Percentiles rank a stretch among this genome's conserved stretches.
Evolutionary conservation across 2,888 invertebrate species (phyloP).

Genomic region (Drosophila mayaguana): DNA sequence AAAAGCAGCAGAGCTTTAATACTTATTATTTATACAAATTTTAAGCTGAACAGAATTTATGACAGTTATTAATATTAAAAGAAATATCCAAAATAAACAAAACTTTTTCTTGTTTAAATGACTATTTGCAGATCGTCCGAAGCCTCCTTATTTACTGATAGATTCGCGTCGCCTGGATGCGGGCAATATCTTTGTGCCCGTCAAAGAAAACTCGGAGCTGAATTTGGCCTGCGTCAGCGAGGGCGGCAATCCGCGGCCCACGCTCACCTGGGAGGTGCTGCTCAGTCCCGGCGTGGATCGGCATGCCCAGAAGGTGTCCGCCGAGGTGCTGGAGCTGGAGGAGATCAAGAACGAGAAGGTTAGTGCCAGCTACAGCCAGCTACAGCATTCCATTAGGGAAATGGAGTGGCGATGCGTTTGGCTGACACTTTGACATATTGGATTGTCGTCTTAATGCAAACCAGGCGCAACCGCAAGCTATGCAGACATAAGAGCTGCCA

Average conservation of each 20-base stretch:
- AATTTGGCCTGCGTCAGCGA: constrained; percentile 94
- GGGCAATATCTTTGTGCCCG: constrained; percentile 94
- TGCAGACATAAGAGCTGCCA: constrained; percentile 20
- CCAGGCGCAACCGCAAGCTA: constrained; percentile 35
- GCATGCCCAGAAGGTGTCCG: constrained; percentile 86
- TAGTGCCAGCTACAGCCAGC: constrained; percentile 19
- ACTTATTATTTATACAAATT: too few relatives aligned
- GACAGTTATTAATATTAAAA: too few relatives aligned
- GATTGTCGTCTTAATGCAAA: constrained; percentile 42
- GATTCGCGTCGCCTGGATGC: constrained; percentile 94
- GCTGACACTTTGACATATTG: constrained; percentile 57
- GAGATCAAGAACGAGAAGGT: constrained; percentile 85
- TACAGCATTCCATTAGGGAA: constrained; percentile 12
- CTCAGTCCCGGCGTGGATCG: constrained; percentile 87
- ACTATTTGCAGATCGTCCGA: constrained; percentile 89
- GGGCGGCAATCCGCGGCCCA: constrained; percentile 90
- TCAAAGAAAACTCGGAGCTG: constrained; percentile 93
- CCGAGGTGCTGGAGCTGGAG: constrained; percentile 85
- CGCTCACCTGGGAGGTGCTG: constrained; percentile 85
- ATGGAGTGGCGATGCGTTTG: constrained; percentile 21
- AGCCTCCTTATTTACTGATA: constrained; percentile 93
- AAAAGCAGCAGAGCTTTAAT: too few relatives aligned
- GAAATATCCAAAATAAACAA: too few relatives aligned
- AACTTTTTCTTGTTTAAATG: neutral
- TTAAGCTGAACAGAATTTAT: too few relatives aligned